Base-by-base conservation (phyloP, 2,113 vertebrate species). In the Oriolus oriolus region DNA sequence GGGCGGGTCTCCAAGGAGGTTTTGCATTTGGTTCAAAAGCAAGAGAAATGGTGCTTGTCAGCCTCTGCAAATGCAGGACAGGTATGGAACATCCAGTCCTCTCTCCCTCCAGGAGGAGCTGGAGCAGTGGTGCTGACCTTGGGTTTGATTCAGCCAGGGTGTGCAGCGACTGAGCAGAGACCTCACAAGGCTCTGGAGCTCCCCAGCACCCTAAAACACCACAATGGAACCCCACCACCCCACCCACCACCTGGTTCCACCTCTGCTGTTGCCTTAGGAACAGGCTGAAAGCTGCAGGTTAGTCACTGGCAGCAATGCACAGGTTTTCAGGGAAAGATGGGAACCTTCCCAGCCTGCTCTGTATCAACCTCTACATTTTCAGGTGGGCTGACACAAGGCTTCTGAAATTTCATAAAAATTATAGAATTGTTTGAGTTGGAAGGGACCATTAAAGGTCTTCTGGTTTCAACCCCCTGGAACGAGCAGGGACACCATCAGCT, bases 261-360 rank as follows among this genome's bases (percentile, higher is more conserved):
- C 52, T 65, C 20, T 68, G 10, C 4, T 19, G 9, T 57, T 78
- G 54, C 65, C 54, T 33, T 54, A 28, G 69, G 87, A 57, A 30
- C 26, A 0, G 0, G 45, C 35, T 61, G 70, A 15, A 57, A 57
- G 39, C 27, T 21, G 5, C 8, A 5, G 4, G 2, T 17, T 30
- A 2, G 65, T 61, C 23, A 2, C 41, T 24, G 57, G 56, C 80
- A 49, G 61, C 21, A 19, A 3, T 3, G 35, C 28, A 11, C 2
- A 19, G 19, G 6, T 5, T 89, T 87, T 66, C 10, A 27, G 66
- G 66, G 57, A 24, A 41, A 73, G 57, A 16, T 0, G 19, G 37
- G 65, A 91, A 8, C 27, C 3, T 49, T 79, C 50, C 52, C 52
- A 71, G 33, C 31, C 49, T 45, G 31, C 65, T 54, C 24, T 8